Base-by-base conservation (phyloP, 1,140 invertebrate genomes). In the Colletes latitarsis region DNA sequence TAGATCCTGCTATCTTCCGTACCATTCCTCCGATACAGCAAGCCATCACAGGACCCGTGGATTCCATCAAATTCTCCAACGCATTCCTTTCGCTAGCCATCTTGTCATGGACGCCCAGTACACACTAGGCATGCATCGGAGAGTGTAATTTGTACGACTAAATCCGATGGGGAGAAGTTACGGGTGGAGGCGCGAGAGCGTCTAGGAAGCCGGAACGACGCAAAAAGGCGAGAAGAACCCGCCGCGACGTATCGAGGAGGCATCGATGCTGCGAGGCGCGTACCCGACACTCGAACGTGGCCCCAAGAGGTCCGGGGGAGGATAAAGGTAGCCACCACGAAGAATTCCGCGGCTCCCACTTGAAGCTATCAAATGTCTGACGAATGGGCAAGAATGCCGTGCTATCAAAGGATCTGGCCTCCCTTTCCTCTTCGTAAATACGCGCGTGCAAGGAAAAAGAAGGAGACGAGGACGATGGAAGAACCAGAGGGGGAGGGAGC, bases 351-450 rank as follows among this genome's bases (percentile, higher is more conserved):
- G 83, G 89, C 92, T 92, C 91, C 90, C 91, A 92, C 90, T 89
- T 90, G 88, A 89, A 90, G 88, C 92, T 93, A 93, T 93, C 92
- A 93, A 93, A 93, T 93, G 90, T 93, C 92, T 92, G 92, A 93
- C 89, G 91, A 91, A 93, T 92, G 92, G 85, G 84, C 89, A 92
- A 89, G 92, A 93, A 93, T 93, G 92, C 81, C 73, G 89, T 89
- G 90, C 92, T 93, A 93, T 93, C 92, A 91, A 92, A 91, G 85
- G 87, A 92, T 92, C 91, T 90, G 88, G 81, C 84, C 72, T 76
- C 84, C 82, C 86, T 77, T 78, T 82, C 72, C 75, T 72, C 78
- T 72, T 46, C 74, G 84, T 87, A 84, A 86, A 87, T 87, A 86
- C 81, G 77, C 74, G 68, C 58, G 81, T 72, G 84, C 63, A 57